Conservation (phyloP, 2,888 invertebrate species). For the Rhyacophila evoluta region DNA sequence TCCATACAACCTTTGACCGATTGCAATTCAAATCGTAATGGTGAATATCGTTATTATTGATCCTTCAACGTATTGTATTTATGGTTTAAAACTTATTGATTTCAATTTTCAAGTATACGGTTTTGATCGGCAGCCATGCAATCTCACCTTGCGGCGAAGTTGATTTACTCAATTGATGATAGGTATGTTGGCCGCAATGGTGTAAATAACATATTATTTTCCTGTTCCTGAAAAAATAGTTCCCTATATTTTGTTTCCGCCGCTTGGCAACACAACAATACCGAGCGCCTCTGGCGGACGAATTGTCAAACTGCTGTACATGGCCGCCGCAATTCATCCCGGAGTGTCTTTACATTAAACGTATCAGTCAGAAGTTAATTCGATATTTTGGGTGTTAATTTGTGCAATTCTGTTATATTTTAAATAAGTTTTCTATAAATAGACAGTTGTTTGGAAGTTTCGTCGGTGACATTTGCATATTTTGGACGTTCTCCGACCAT, state of each 20-base stretch:
- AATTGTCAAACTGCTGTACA: constrained; percentile 32
- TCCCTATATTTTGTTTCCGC: background rate
- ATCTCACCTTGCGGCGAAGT: background rate
- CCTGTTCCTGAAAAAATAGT: background rate
- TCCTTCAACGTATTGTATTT: background rate
- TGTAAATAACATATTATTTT: background rate
- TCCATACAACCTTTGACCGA: background rate
- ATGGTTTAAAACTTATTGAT: too few relatives aligned
- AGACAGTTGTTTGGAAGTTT: background rate
- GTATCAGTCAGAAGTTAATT: constrained; percentile 34
- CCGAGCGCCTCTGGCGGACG: constrained; percentile 40
- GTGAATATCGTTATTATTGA: background rate
- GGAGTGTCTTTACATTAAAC: constrained; percentile 35
- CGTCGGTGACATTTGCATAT: constrained; percentile 27
- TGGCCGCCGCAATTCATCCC: constrained; percentile 44
- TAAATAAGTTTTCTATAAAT: constrained; percentile 3
- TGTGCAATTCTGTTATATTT: background rate
- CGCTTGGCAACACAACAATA: constrained; percentile 40
- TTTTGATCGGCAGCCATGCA: background rate
- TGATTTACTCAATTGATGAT: background rate
- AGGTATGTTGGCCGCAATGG: background rate
- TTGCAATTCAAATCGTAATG: background rate
- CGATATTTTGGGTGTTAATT: constrained; percentile 25
- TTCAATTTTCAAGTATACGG: background rate
- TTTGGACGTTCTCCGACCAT: constrained; percentile 31